Base-by-base conservation (phyloP, 2,113 vertebrate species). In the Microtus pennsylvanicus region DNA sequence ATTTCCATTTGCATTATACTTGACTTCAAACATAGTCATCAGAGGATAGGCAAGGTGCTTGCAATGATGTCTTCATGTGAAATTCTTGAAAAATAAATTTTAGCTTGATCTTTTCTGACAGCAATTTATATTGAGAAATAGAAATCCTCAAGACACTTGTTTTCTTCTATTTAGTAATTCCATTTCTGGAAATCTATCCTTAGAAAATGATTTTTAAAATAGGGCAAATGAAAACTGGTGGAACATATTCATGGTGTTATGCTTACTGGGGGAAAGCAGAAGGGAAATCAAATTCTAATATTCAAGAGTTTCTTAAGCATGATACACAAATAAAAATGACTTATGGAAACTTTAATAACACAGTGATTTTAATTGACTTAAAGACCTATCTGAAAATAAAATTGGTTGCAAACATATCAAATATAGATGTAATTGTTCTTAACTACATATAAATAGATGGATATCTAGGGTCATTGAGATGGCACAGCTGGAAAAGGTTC, bases 361-460 rank as follows among this genome's bases (percentile, higher is more conserved):
- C 81, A 5, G 14, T 63, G 22, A 76, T 91, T 94, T 94, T 47
- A 95, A 78, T 88, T 93, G 92, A 78, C 16, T 10, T 93, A 11
- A 4, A 80, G 28, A 89, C 86, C 58, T 47, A 70, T 78, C 50
- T 88, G 90, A 61, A 87, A 85, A 92, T 86, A 1, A 11, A 82
- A 82, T 12, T 89, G 17, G 0, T 78, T 82, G 89, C 65, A 75
- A 88, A 38, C 35, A n/a, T 87, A 63, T 81, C 6, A 89, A 21
- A 42, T 90, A 80, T 50, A 58, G 1, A 72, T 67, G 30, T 90
- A 61, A 16, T 94, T 50, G 0, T 28, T 50, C 30, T 80, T 30
- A 82, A 52, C 81, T 61, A 45, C 42, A 28, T 61, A 63, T 67
- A 67, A 67, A 67, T 6, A 47, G 83, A 47, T 86, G 28, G 42